Base-by-base conservation (phyloP, 2,797 vertebrate genomes). In the Amphiprion clarkii region DNA sequence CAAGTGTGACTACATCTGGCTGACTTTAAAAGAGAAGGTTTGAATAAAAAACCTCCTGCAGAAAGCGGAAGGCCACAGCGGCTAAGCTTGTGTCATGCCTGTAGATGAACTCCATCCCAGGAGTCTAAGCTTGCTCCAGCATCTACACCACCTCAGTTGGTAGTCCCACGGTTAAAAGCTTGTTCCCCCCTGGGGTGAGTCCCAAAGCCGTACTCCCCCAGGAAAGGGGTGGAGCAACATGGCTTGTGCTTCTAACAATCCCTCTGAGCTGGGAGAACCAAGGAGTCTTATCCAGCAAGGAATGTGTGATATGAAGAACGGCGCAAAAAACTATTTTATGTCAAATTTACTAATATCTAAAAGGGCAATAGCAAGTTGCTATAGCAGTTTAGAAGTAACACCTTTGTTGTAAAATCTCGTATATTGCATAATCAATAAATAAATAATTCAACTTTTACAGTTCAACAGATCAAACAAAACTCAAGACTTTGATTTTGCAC, bases 131-230 rank as follows among this genome's bases (percentile, higher is more conserved):
- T 59, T n/a, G 23, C 36, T 53, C 23, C 12, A 55, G 59, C 51
- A 68, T 71, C 57, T 52, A 9, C 29, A 63, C 2, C 53, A 57
- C 25, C 54, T 83, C 58, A 73, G 67, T 78, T 81, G 1, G 16
- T 3, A 25, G 49, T 65, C 66, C 71, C 67, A 56, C 42, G 2
- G 71, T 58, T 61, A 33, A 59, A 62, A 74, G 54, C 73, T 67
- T 48, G 4, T 31, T 72, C 54, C 49, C 73, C 60, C 74, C 53
- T 21, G 39, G 36, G 21, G 71, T 21, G 44, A 53, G 62, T 63
- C 39, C 57, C 56, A 44, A 66, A 81, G 63, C 39, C 36, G 16
- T 29, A 63, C 16, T 72, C 83, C 58, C 82, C 12, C 10, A 67
- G 66, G 76, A 49, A 54, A 67, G 9, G 5, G 13, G 64, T 46